Evolutionary conservation across 2,797 vertebrate genomes (phyloP).

Genomic region (Glossophaga mutica): DNA sequence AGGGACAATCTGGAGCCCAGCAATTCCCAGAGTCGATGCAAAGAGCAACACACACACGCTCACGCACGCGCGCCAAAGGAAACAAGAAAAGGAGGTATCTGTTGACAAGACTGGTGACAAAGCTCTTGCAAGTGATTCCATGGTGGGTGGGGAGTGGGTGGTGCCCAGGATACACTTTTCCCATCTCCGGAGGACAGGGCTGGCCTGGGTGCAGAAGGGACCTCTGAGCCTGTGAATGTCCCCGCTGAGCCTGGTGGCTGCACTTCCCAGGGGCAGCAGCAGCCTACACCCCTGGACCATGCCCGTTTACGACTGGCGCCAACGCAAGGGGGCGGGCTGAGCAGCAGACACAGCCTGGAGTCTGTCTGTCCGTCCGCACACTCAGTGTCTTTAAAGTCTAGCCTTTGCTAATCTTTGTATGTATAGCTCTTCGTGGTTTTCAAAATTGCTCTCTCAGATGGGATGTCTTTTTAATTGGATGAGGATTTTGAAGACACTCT

Average conservation of each 20-base stretch:
- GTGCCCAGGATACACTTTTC: neutral
- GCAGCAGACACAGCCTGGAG: neutral
- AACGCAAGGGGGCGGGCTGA: neutral
- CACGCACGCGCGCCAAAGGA: neutral
- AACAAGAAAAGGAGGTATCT: neutral
- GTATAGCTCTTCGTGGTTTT: neutral
- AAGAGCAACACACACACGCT: neutral
- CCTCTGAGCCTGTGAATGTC: neutral
- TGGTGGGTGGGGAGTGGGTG: neutral
- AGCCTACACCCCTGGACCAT: neutral
- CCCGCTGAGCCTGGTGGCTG: neutral
- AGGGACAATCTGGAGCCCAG: neutral
- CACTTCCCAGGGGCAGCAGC: neutral
- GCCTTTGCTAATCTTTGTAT: neutral
- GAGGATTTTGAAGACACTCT: neutral
- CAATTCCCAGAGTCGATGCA: neutral
- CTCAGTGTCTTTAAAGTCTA: neutral
- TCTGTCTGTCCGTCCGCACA: accelerated
- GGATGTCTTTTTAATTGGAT: neutral
- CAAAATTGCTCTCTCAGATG: neutral
- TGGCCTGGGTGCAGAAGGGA: neutral
- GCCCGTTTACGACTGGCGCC: neutral
- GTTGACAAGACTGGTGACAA: neutral
- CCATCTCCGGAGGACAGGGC: neutral
- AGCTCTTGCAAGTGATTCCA: neutral